Evolutionary conservation across 2,888 invertebrate species (phyloP).

Genomic region (Apamea crenata): DNA sequence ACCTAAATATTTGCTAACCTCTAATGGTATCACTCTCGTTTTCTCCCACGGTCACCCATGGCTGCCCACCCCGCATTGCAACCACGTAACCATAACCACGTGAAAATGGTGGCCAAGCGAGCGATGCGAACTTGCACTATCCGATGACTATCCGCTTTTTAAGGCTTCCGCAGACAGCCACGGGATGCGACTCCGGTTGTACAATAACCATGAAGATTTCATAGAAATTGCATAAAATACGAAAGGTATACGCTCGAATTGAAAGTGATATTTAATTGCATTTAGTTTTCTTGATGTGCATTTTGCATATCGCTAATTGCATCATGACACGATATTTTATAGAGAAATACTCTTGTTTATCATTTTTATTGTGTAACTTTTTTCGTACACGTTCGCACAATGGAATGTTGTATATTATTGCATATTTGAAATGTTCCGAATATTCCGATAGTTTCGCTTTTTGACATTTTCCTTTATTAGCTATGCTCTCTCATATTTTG

Average conservation of each 20-base stretch:
- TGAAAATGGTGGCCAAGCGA: constrained; percentile 65
- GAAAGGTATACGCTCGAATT: constrained; percentile 64
- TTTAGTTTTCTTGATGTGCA: constrained; percentile 12
- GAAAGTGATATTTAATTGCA: constrained; percentile 77
- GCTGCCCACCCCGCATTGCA: constrained; percentile 77
- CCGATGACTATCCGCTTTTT: constrained; percentile 69
- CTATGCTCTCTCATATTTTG: constrained; percentile 14
- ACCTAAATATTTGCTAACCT: constrained; percentile 61
- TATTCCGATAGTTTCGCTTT: not conserved
- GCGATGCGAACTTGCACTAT: constrained; percentile 50
- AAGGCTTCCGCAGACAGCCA: not conserved
- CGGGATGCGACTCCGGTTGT: not conserved
- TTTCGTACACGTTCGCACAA: not conserved
- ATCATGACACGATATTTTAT: constrained; percentile 28
- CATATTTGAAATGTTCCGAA: constrained; percentile 4
- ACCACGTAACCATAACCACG: constrained; percentile 68
- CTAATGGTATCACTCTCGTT: constrained; percentile 80
- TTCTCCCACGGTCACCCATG: constrained; percentile 86
- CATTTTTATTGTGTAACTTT: constrained; percentile 17
- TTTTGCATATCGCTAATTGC: constrained; percentile 36
- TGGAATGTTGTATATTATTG: not conserved
- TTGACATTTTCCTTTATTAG: constrained; percentile 22
- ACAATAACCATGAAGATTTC: not conserved
- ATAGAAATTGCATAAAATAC: not conserved
- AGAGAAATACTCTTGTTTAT: constrained; percentile 19